Conservation (phyloP, 2,113 vertebrate genomes). For the Odocoileus hemionus region DNA sequence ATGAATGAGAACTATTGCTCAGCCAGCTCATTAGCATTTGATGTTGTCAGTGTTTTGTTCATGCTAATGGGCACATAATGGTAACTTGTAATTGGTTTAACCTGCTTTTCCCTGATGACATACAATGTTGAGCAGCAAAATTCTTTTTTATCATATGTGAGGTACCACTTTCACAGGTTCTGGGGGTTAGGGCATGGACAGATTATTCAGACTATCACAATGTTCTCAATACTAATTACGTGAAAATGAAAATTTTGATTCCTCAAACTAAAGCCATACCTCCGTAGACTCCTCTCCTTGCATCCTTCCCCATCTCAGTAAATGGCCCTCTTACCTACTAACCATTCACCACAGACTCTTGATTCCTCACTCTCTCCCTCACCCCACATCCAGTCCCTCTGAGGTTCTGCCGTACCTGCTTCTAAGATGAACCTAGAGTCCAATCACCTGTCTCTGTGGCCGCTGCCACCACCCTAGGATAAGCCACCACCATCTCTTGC, state of each 20-base stretch:
- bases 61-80: neutral
- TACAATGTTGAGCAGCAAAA: neutral
- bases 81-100: neutral
- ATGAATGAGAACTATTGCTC: too few relatives aligned
- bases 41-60: neutral
- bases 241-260: neutral
- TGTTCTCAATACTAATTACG: neutral
- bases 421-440: neutral
- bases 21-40: neutral
- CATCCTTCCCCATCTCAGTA: neutral
- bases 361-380: neutral
- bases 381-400: neutral
- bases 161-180: neutral
- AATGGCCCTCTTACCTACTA: neutral
- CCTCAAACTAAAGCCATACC: neutral
- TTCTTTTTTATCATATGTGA: neutral
- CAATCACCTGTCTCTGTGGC: neutral
- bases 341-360: neutral
- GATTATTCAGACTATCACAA: neutral
- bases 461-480: neutral
- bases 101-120: neutral
- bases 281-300: neutral
- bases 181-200: neutral
- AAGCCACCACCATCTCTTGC: neutral
- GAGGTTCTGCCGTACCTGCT: neutral